phyloP scores from a whole-genome alignment of 92 coral and sea anemone species.

The Epizoanthus ramosus region DNA sequence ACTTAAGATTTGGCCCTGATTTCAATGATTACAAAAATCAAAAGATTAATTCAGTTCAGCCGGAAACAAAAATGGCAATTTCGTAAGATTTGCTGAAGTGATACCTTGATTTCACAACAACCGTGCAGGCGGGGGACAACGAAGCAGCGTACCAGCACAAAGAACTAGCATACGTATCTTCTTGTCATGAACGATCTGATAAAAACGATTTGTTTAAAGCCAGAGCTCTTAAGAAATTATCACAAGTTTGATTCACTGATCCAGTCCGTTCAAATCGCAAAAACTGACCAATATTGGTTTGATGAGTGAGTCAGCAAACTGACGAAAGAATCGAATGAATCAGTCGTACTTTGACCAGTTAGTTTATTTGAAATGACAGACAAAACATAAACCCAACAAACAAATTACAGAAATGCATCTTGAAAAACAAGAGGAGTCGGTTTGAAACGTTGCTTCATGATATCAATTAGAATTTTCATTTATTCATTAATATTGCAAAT shows the following conservation, averaged over 20 bases:
- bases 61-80: background rate
- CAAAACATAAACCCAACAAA: too few relatives aligned
- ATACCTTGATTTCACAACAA: too few relatives aligned
- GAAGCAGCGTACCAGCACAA: too few relatives aligned
- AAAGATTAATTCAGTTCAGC: background rate
- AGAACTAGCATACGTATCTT: background rate
- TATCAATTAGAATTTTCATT: conserved; percentile 16
- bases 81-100: background rate
- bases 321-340: background rate
- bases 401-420: background rate
- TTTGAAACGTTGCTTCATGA: background rate
- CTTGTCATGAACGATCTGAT: background rate
- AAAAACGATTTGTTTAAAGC: background rate
- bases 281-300: too few relatives aligned
- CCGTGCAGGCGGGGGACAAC: too few relatives aligned
- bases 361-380: background rate
- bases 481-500: conserved; percentile 31
- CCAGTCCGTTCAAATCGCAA: too few relatives aligned
- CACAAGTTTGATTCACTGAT: too few relatives aligned
- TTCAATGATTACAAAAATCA: background rate
- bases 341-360: background rate
- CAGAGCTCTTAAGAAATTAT: background rate
- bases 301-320: too few relatives aligned
- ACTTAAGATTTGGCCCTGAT: conserved; percentile 20
- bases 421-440: conserved; percentile 10